Evolutionary conservation across 2,113 vertebrate species (phyloP).

Genomic region (Apodemus speciosus): DNA sequence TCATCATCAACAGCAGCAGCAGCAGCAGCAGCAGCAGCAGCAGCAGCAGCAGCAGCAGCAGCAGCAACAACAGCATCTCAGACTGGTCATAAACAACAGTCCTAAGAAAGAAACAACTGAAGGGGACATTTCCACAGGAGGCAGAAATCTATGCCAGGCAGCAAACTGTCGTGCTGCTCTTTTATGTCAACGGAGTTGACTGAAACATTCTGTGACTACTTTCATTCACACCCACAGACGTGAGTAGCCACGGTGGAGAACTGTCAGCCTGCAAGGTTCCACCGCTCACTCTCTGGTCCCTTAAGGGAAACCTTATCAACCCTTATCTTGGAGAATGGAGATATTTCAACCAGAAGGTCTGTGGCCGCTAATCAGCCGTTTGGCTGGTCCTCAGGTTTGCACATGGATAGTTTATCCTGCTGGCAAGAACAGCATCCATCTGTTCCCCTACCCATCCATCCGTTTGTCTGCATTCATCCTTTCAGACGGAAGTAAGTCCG

Average conservation of each 20-base stretch:
- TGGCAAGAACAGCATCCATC: not conserved
- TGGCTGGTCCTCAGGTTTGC: not conserved
- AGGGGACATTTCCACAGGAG: not conserved
- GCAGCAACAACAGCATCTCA: too few species aligned
- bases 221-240: not conserved
- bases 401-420: not conserved
- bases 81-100: not conserved
- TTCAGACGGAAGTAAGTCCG: not conserved
- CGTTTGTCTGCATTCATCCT: not conserved
- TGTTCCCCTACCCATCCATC: not conserved
- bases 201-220: not conserved
- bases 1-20: too few species aligned
- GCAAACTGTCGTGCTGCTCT: rapidly evolving
- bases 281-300: not conserved
- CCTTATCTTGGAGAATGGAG: not conserved
- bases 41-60: rapidly evolving
- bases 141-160: not conserved
- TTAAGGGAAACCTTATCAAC: not conserved
- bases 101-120: not conserved
- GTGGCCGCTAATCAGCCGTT: not conserved
- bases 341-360: not conserved
- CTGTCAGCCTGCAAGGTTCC: too few species aligned
- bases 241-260: not conserved
- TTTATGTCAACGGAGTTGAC: slow-evolving; percentile 10
- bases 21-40: too few species aligned